Evolutionary conservation across 2,888 invertebrate genomes (phyloP), one percentile per base, ranked within the genome.

Genomic region (Rambutsinella grinnellia): DNA sequence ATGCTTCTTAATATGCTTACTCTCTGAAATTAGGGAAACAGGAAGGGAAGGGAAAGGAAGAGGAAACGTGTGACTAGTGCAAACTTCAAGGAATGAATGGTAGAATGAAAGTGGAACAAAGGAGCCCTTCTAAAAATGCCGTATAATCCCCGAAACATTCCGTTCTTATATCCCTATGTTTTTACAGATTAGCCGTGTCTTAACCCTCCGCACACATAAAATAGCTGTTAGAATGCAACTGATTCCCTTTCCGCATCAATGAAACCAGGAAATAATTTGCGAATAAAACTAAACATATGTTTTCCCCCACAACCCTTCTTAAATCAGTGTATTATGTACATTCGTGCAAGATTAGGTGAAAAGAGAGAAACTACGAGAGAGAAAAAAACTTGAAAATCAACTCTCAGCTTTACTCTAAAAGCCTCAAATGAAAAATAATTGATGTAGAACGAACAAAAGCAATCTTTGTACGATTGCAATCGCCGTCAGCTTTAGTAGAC

Each of bases 191-290:
- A n/a, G n/a, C n/a, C n/a, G n/a, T n/a, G n/a, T n/a, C n/a, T n/a
- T n/a, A n/a, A n/a, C n/a, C n/a, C n/a, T n/a, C n/a, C n/a, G n/a
- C n/a, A n/a, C 13, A 36, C 36, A 36, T 36, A 13, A 36, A 36
- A 36, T 13, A 36, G 36, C 13, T 36, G 36, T 13, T 8, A 13
- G 6, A 13, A 36, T 36, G 13, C 36, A 8, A 8, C 36, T 36
- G 58, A 57, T 65, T 65, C 57, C 53, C 49, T 68, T 68, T 75
- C 68, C 75, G 58, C 68, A 24, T 75, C 28, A 75, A 75, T 60
- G 62, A 62, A 75, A 75, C 68, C 75, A 75, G 75, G 75, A 75
- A 75, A 75, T 75, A 58, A 63, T 67, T 75, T 63, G 62, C 75
- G 68, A 75, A 53, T 46, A 68, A 54, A 17, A 24, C 51, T n/a